Conservation (phyloP, 2,113 vertebrate genomes). For the Centropus bengalensis region DNA sequence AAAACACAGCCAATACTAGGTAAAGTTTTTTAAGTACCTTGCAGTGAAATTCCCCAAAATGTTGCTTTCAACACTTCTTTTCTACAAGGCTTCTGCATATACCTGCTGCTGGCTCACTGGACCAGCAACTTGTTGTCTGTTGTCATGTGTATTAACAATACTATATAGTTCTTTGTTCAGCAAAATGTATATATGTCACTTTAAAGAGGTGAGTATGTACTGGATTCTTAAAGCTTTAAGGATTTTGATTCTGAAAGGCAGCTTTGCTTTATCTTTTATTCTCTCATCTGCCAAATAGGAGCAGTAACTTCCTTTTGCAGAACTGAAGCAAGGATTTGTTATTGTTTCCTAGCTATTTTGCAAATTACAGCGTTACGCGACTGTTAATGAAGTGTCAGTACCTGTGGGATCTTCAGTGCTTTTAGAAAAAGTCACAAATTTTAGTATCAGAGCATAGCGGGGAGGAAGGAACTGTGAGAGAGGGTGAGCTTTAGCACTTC, state of each 20-base stretch:
- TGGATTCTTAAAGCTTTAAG: neutral
- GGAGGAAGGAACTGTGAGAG: neutral
- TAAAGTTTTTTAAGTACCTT: neutral
- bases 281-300: neutral
- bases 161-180: neutral
- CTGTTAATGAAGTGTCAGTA: neutral
- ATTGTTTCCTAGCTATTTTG: neutral
- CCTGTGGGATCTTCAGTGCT: neutral
- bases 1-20: neutral
- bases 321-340: neutral
- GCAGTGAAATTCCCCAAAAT: neutral
- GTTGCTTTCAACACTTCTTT: neutral
- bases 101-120: neutral
- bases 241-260: neutral
- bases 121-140: neutral
- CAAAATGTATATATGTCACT: neutral
- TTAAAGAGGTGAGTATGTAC: neutral
- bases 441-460: neutral
- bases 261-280: neutral
- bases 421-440: neutral
- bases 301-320: neutral
- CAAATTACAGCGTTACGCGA: neutral
- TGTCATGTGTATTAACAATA: neutral
- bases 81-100: neutral
- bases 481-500: neutral